Evolutionary conservation across 2,888 invertebrate genomes (phyloP).

Genomic region (Oxycera nigricornis): DNA sequence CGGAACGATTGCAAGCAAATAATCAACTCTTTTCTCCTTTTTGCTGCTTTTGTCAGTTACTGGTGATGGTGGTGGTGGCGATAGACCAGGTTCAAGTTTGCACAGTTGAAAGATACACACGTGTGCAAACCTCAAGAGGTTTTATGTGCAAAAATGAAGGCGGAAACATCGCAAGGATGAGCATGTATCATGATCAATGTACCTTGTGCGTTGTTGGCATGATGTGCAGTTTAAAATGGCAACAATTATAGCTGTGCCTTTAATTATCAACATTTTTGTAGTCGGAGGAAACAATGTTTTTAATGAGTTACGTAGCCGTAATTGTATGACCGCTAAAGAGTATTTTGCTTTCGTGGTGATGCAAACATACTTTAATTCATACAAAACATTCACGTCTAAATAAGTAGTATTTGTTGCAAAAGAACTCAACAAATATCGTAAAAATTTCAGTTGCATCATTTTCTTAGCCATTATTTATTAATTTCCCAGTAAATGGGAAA

Average conservation of each 20-base stretch:
- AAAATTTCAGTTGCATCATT: too few relatives aligned
- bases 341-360: too few relatives aligned
- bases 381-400: too few relatives aligned
- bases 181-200: neutral
- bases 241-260: neutral
- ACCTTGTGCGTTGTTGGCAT: neutral
- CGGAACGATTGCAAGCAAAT: constrained; percentile 24
- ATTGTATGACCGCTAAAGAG: too few relatives aligned
- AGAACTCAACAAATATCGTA: too few relatives aligned
- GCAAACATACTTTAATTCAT: too few relatives aligned
- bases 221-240: neutral
- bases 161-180: neutral
- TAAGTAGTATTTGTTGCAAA: too few relatives aligned
- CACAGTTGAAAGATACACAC: neutral
- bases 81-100: neutral
- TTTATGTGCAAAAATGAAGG: neutral
- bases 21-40: constrained; percentile 14
- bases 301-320: neutral
- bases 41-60: neutral
- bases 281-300: neutral
- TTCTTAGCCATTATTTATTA: too few relatives aligned
- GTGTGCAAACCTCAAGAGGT: neutral
- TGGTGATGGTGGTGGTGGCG: neutral
- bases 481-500: too few relatives aligned
- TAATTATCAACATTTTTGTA: neutral